phyloP scores from a whole-genome alignment of 2,113 vertebrate genomes.

The Falcunculus frontatus region DNA sequence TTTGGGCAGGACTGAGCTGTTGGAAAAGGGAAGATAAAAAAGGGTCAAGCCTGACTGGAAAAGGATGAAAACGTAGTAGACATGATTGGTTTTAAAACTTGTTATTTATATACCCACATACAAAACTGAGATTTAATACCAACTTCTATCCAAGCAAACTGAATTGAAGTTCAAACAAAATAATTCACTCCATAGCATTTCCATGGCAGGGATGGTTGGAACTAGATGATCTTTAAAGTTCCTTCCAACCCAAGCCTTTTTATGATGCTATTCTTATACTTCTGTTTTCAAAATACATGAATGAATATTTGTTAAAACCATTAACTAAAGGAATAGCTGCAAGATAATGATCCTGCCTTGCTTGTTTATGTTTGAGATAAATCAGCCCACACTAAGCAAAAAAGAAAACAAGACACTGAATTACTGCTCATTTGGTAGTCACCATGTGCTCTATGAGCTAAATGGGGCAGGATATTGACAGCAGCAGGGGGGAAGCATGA shows the following conservation, averaged over 20 bases:
- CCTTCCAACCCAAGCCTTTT: background rate
- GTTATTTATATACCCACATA: background rate
- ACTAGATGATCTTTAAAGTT: background rate
- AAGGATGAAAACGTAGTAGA: background rate
- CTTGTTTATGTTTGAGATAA: background rate
- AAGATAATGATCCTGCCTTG: background rate
- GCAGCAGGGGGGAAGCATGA: too few relatives aligned
- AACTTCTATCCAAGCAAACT: background rate
- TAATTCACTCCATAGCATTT: background rate
- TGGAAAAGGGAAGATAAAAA: background rate
- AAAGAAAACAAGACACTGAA: background rate
- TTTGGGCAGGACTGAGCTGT: background rate
- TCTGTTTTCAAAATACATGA: background rate
- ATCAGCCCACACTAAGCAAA: background rate
- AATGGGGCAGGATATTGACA: background rate
- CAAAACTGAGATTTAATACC: background rate
- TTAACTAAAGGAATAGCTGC: background rate
- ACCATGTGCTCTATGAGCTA: background rate
- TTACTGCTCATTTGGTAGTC: background rate
- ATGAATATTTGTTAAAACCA: background rate
- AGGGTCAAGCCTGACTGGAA: background rate
- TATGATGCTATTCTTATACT: background rate
- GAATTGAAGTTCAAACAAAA: background rate
- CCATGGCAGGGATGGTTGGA: background rate
- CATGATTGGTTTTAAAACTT: background rate